phyloP scores from a whole-genome alignment of 2,113 vertebrate species.

The Rattus rattus region DNA sequence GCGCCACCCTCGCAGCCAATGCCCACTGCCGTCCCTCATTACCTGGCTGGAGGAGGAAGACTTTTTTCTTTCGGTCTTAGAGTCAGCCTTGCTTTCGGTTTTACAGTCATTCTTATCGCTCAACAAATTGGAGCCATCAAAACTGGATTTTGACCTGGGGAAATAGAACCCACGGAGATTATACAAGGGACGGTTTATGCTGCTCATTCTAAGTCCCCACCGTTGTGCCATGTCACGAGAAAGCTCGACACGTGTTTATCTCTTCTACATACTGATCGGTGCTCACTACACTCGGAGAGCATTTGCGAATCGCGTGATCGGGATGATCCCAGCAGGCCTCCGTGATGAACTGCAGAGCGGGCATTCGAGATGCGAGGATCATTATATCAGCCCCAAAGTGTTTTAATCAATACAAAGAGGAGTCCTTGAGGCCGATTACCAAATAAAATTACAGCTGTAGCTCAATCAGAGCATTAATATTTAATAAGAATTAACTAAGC shows the following conservation, averaged over 20 bases:
- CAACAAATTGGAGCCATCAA: constrained; percentile 79
- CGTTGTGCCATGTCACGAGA: not conserved
- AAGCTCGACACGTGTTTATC: not conserved
- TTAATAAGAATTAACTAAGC: constrained; percentile 52
- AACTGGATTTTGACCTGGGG: constrained; percentile 91
- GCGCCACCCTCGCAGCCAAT: not conserved
- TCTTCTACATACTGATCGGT: not conserved
- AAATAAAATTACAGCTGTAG: constrained; percentile 33
- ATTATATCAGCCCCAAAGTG: constrained; percentile 23
- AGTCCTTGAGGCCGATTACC: constrained; percentile 7
- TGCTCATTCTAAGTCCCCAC: not conserved
- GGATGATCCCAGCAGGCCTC: not conserved
- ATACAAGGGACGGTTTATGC: not conserved
- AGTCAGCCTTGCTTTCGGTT: constrained; percentile 85
- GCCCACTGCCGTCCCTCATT: not conserved
- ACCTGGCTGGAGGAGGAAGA: constrained; percentile 91
- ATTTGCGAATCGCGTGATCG: rapidly evolving
- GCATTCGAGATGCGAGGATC: not conserved
- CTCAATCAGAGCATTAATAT: constrained; percentile 53
- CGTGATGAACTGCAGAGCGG: not conserved
- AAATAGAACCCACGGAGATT: constrained; percentile 62
- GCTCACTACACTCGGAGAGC: not conserved
- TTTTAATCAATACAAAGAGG: constrained; percentile 42
- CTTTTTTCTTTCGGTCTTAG: constrained; percentile 94
- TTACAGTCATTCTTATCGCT: constrained; percentile 76